Evolutionary conservation across 2,113 vertebrate genomes (phyloP).

Genomic region (Leucopsar rothschildi): DNA sequence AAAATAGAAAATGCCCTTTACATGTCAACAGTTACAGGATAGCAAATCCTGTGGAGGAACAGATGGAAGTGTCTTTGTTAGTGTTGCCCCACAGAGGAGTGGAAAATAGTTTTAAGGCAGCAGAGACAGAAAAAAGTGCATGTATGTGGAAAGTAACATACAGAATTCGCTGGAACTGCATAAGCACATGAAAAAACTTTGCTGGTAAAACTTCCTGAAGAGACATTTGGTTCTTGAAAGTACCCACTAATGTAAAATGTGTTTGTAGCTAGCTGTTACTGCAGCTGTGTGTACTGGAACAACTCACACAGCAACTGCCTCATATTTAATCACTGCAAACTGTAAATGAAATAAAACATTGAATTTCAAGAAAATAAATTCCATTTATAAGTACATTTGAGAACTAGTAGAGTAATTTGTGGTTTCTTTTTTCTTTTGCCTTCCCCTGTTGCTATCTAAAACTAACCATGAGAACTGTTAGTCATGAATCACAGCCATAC

Average conservation of each 20-base stretch:
- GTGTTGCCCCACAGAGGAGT: conserved; percentile 28
- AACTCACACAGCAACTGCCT: conserved; percentile 49
- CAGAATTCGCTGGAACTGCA: background rate
- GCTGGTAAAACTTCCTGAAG: conserved; percentile 31
- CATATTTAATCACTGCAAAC: conserved; percentile 53
- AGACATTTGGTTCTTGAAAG: conserved; percentile 54
- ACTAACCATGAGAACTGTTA: background rate
- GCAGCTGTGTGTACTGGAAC: conserved; percentile 63
- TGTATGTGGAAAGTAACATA: background rate
- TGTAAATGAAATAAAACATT: conserved; percentile 55
- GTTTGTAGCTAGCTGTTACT: conserved; percentile 55
- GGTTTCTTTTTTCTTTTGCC: background rate
- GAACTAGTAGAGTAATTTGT: background rate
- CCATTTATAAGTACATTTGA: conserved; percentile 1
- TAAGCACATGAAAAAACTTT: conserved; percentile 24
- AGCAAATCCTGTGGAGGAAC: background rate
- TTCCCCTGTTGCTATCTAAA: conserved; percentile 10
- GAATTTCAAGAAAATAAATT: conserved; percentile 25
- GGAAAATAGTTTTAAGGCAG: conserved; percentile 39
- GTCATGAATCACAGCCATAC: background rate
- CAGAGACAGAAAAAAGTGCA: background rate
- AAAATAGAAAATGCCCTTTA: conserved; percentile 64
- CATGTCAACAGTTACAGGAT: conserved; percentile 35
- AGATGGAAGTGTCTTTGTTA: conserved; percentile 55
- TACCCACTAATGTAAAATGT: conserved; percentile 22